A percentile compares a stretch with the other conserved stretches of the same genome.
These are phyloP conservation scores for Tachyglossus aculeatus DNA, from an alignment of 2,797 vertebrate species.

Conservation along the genomic window DNA sequence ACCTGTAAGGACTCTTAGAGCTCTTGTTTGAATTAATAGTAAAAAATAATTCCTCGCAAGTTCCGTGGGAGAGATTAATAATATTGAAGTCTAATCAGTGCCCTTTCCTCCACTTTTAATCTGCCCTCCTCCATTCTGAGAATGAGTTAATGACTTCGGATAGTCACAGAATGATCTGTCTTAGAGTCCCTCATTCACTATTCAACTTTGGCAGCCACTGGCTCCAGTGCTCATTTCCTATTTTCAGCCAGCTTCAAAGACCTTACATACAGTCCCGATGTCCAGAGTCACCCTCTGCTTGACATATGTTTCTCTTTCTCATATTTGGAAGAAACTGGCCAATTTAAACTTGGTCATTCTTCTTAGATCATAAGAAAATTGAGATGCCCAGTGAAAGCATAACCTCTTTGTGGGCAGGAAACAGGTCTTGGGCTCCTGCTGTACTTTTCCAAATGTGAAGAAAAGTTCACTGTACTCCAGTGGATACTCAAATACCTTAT, in stretches of 20 bases:
- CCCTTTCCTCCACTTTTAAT: background rate
- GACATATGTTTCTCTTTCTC: background rate
- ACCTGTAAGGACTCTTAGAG: constrained; percentile 2
- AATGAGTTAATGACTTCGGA: background rate
- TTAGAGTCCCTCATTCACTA: background rate
- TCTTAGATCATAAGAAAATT: no score
- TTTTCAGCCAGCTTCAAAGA: background rate
- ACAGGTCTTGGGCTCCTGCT: no score
- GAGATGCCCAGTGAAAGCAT: no score
- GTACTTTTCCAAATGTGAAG: no score
- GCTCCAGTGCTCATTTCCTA: no score
- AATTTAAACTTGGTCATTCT: background rate
- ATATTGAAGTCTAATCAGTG: background rate
- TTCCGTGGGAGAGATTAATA: constrained; percentile 20
- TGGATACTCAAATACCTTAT: no score
- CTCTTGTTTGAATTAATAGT: constrained; percentile 44
- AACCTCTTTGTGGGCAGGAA: no score
- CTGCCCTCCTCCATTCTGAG: background rate
- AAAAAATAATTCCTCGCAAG: constrained; percentile 29
- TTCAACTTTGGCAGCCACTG: background rate
- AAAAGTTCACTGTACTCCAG: no score
- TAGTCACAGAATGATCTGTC: background rate
- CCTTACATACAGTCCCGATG: background rate
- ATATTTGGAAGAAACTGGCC: background rate
- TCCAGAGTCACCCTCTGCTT: background rate